Percentiles rank a stretch among this genome's conserved stretches.
Conservation (phyloP, 2,888 invertebrate species). For the Oxystoma pomonae region DNA sequence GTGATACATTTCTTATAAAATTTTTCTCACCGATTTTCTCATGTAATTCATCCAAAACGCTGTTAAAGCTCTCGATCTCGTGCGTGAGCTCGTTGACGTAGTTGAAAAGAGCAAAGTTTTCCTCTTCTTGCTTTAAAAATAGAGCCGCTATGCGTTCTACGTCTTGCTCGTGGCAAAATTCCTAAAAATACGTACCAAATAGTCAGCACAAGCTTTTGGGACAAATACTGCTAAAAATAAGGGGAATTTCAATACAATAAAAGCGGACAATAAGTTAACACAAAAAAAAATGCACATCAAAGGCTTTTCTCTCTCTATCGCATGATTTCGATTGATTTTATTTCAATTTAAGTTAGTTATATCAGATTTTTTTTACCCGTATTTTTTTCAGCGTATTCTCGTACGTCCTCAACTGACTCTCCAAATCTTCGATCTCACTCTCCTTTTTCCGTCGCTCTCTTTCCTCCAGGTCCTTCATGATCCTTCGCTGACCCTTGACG, state of each 20-base stretch:
- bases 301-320: too few relatives aligned
- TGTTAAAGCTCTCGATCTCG: constrained; percentile 69
- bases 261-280: too few relatives aligned
- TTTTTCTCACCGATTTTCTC: constrained; percentile 60
- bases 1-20: too few relatives aligned
- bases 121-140: constrained; percentile 81
- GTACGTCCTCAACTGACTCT: constrained; percentile 68
- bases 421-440: constrained; percentile 62
- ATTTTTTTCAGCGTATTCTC: constrained; percentile 73
- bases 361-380: constrained; percentile 49
- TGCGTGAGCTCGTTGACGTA: constrained; percentile 88
- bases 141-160: constrained; percentile 66
- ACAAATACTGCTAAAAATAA: too few relatives aligned
- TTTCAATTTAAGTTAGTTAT: too few relatives aligned
- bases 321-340: too few relatives aligned
- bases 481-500: constrained; percentile 74
- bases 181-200: too few relatives aligned
- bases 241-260: too few relatives aligned
- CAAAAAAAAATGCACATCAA: too few relatives aligned
- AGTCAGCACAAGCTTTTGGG: too few relatives aligned
- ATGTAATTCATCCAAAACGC: constrained; percentile 60
- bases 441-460: constrained; percentile 68
- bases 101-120: constrained; percentile 87
- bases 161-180: constrained; percentile 54
- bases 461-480: constrained; percentile 69